These are phyloP conservation scores for Bryconaethiops microstoma DNA, from an alignment of 2,797 vertebrate species.

Conservation along the genomic window DNA sequence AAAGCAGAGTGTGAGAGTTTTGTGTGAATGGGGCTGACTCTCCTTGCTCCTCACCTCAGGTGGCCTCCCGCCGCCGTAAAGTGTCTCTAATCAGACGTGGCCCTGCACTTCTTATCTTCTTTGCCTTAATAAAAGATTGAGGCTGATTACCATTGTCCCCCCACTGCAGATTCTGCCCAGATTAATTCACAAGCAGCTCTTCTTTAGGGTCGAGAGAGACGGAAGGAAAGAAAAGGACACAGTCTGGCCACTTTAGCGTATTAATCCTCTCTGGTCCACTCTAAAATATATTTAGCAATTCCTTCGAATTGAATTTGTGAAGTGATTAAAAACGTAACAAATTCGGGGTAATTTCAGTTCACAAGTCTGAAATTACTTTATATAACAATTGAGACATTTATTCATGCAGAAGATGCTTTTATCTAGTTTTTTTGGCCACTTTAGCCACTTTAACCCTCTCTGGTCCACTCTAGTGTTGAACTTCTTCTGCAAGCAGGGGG, in stretches of 20 bases:
- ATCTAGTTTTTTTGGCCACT: not conserved
- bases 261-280: slow-evolving; percentile 53
- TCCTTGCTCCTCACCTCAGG: slow-evolving; percentile 15
- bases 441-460: slow-evolving; percentile 48
- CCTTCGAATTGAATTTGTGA: no score
- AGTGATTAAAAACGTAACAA: no score
- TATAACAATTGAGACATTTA: no score
- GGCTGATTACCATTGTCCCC: slow-evolving; percentile 61
- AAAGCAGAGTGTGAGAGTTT: slow-evolving; percentile 30
- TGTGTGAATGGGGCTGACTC: not conserved
- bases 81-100: slow-evolving; percentile 52
- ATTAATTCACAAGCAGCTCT: slow-evolving; percentile 63
- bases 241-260: slow-evolving; percentile 29
- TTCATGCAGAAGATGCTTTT: no score
- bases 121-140: slow-evolving; percentile 64
- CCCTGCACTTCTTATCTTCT: slow-evolving; percentile 58
- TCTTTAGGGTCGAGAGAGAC: slow-evolving; percentile 41
- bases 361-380: no score
- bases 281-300: no score
- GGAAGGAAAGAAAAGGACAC: not conserved
- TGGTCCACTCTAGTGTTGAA: slow-evolving; percentile 52
- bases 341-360: no score
- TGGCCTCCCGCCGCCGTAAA: slow-evolving; percentile 15
- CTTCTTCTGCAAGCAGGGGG: not conserved
- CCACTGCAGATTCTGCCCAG: slow-evolving; percentile 31